Conservation (phyloP, 2,888 invertebrate species). For the Caenorhabditis wallacei region DNA sequence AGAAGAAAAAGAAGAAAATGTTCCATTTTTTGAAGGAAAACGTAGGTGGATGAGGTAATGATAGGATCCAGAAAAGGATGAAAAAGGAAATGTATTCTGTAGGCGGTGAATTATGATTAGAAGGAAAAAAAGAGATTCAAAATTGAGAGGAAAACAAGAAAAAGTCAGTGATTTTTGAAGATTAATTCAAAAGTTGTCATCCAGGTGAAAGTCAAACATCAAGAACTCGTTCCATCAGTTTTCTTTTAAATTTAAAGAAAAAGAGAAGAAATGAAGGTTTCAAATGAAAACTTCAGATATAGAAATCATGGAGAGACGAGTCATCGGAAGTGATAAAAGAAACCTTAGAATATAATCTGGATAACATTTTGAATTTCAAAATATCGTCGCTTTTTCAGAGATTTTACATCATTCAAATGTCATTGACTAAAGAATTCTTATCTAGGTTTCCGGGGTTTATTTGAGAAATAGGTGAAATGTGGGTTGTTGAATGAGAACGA, state of each 20-base stretch:
- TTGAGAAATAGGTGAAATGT: too few relatives aligned
- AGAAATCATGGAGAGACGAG: background rate
- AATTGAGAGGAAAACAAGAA: background rate
- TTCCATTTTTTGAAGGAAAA: background rate
- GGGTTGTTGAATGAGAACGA: too few relatives aligned
- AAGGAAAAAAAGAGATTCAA: background rate
- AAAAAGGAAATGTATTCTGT: too few relatives aligned
- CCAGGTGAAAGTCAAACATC: too few relatives aligned
- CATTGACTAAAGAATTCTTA: background rate
- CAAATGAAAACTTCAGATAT: too few relatives aligned
- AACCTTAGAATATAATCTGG: background rate
- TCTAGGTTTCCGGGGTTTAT: too few relatives aligned
- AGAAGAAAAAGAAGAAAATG: background rate
- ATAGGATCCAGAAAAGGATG: conserved; percentile 5
- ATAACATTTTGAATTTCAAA: conserved; percentile 5
- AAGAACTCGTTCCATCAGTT: too few relatives aligned
- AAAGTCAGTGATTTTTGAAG: too few relatives aligned
- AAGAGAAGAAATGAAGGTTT: too few relatives aligned
- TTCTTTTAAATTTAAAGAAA: too few relatives aligned
- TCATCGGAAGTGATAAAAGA: background rate
- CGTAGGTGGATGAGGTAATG: conserved; percentile 17
- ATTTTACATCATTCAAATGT: conserved; percentile 1
- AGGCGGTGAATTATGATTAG: too few relatives aligned
- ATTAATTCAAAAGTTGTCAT: too few relatives aligned
- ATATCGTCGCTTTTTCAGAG: background rate